These are phyloP conservation scores for Syncerus caffer DNA, from an alignment of 2,797 vertebrate genomes.

Conservation along the genomic window DNA sequence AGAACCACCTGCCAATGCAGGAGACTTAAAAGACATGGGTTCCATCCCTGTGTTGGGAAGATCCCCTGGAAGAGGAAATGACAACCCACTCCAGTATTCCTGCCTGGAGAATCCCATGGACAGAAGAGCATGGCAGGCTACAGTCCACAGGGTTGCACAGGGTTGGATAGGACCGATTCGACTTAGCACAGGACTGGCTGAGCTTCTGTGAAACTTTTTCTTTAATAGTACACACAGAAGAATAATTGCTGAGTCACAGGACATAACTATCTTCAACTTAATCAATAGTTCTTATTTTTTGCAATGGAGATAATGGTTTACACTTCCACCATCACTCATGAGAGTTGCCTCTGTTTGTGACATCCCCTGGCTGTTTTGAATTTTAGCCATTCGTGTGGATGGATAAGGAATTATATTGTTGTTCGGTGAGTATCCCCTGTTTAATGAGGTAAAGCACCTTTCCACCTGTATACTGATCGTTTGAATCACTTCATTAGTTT, in stretches of 20 bases:
- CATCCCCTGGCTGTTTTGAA: neutral
- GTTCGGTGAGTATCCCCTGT: neutral
- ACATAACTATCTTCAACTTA: neutral
- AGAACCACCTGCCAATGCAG: neutral
- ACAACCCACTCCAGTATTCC: neutral
- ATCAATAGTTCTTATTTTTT: neutral
- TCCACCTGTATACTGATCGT: neutral
- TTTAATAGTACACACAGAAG: neutral
- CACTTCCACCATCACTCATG: neutral
- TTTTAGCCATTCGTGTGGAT: neutral
- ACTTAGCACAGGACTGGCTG: neutral
- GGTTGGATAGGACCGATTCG: rapidly evolving
- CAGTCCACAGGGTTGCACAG: neutral
- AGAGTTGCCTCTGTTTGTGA: neutral
- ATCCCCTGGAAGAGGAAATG: neutral
- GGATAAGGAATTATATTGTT: neutral
- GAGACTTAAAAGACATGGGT: neutral
- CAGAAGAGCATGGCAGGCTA: neutral
- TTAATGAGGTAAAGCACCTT: neutral
- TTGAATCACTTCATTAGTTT: neutral
- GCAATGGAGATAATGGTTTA: neutral
- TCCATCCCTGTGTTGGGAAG: rapidly evolving
- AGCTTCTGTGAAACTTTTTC: neutral
- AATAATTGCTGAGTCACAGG: neutral
- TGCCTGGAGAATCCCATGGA: neutral